Evolutionary conservation across 2,888 invertebrate species (phyloP).

Genomic region (Phasia obesa): DNA sequence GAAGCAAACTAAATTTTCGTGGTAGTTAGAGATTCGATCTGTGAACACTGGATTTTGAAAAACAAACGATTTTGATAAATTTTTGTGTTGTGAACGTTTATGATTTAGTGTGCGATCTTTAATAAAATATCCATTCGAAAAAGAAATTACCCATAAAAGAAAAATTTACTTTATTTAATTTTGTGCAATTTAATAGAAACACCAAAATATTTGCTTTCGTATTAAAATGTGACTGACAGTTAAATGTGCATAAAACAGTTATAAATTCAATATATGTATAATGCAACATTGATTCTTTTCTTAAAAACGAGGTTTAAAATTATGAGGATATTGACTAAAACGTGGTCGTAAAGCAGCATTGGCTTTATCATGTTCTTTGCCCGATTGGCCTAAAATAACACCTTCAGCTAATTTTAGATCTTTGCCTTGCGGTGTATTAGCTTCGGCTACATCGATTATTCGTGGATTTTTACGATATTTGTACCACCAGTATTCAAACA

Average conservation of each 20-base stretch:
- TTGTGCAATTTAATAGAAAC: constrained; percentile 49
- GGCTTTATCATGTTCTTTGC: constrained; percentile 79
- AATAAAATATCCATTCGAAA: too few relatives aligned
- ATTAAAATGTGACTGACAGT: background rate
- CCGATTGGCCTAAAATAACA: constrained; percentile 79
- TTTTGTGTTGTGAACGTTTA: too few relatives aligned
- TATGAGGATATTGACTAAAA: constrained; percentile 80
- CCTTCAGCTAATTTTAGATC: constrained; percentile 78
- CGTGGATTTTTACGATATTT: constrained; percentile 87
- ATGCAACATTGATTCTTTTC: background rate
- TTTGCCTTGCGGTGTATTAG: constrained; percentile 72
- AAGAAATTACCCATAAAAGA: background rate
- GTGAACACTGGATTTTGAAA: too few relatives aligned
- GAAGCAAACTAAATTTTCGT: too few relatives aligned
- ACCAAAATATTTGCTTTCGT: constrained; percentile 32
- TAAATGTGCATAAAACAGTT: constrained; percentile 26
- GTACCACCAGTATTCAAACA: constrained; percentile 97
- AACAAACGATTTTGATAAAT: too few relatives aligned
- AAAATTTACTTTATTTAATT: constrained; percentile 9
- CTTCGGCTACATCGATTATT: constrained; percentile 86
- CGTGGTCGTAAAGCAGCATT: constrained; percentile 80
- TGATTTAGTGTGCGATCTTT: too few relatives aligned
- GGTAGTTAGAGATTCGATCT: too few relatives aligned
- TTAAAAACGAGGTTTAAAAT: constrained; percentile 80
- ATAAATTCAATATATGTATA: background rate